Evolutionary conservation across 2,888 invertebrate species (phyloP).

Genomic region (Acleris literana): DNA sequence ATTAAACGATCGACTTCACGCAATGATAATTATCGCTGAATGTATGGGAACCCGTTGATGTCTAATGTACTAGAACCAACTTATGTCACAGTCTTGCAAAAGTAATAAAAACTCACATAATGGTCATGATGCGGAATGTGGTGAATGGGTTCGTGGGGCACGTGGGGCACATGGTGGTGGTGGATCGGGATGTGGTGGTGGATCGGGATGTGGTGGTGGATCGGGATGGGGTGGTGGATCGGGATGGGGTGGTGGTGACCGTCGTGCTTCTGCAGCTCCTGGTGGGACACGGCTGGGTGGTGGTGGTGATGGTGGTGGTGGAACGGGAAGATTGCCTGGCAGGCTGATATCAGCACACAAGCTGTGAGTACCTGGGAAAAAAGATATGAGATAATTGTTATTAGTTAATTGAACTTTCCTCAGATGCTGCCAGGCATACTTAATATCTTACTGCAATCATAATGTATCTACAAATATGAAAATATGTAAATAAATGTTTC

Average conservation of each 20-base stretch:
- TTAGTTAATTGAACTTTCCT: no score
- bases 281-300: constrained; percentile 72
- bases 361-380: constrained; percentile 59
- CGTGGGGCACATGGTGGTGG: constrained; percentile 42
- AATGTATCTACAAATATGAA: no score
- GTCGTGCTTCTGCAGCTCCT: constrained; percentile 69
- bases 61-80: neutral
- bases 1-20: no score
- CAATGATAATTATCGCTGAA: no score
- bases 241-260: no score
- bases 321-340: constrained; percentile 71
- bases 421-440: no score
- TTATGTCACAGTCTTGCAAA: neutral
- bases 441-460: no score
- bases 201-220: constrained; percentile 52
- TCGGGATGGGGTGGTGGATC: constrained; percentile 57
- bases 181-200: constrained; percentile 40
- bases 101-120: constrained; percentile 62
- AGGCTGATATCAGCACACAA: constrained; percentile 60
- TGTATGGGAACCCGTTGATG: no score
- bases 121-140: constrained; percentile 65
- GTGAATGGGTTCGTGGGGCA: constrained; percentile 42
- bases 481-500: no score
- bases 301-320: constrained; percentile 63
- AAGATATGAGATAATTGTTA: neutral